Base-by-base conservation (phyloP, 2,888 invertebrate genomes). In the Gymnocheta viridis region DNA sequence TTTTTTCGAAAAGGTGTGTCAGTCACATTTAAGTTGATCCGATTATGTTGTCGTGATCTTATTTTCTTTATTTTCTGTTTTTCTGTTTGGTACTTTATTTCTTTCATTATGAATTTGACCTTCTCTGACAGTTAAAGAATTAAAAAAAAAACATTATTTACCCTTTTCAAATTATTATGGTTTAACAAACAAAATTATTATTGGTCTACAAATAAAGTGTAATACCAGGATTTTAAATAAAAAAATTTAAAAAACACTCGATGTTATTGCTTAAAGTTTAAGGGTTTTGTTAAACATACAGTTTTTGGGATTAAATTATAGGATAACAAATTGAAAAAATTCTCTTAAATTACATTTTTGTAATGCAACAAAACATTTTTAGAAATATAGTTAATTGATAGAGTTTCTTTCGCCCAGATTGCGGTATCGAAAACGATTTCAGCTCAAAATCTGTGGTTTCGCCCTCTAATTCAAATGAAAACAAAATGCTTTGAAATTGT, bases 41-140 rank as follows among this genome's bases (percentile, higher is more conserved):
- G 82, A 79, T 83, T 83, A 82, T 82, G 69, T 69, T 82, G 73
- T 82, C 73, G 54, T 80, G 80, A 67, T 80, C 76, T 60, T 83
- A 51, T 80, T 76, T 60, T 51, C 32, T 64, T 10, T 41, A 29
- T 44, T 38, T 24, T 51, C 9, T 47, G 22, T 32, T 29, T 29
- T n/a, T 29, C 47, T 17, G 27, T 41, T 49, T 27, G 4, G 22
- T 67, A 32, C 32, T 74, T 74, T 32, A 54, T 41, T 41, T 5
- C 5, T 49, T 41, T 51, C 24, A 60, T 69, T 54, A 51, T 69
- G 44, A 54, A 54, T 70, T 70, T 64, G 82, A 82, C 82, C 82
- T 78, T 82, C 73, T 60, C 35, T 35, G 19, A 27, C 72, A 47
- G 38, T 66, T 56, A 24, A 47, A 47, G 29, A 27, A 64, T 44